Evolutionary conservation across 92 coral and sea anemone genomes (phyloP), one percentile per base, ranked within the genome.

Genomic region (Paragorgia papillata): DNA sequence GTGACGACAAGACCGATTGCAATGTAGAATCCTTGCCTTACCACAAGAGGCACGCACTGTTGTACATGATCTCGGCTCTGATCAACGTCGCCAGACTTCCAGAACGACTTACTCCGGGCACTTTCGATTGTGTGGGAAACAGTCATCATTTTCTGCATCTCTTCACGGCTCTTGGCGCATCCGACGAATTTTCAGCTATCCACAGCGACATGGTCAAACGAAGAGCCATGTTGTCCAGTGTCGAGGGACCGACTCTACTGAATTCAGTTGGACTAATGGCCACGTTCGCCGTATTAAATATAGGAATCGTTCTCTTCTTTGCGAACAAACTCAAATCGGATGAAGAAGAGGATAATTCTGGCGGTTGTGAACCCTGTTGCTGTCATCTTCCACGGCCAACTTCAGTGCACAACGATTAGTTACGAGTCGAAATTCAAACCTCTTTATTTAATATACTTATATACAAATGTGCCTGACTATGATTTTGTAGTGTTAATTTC

Each of bases 81-180:
- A 82, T 93, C n/a, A 95, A 95, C 80, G 97, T 86, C 0, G 62
- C 74, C 50, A 80, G 91, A 24, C 74, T 95, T 24, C 99, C 99
- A 0, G 99, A 95, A 73, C 73, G 97, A 30, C 82, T 91, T 17
- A 85, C 90, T n/a, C 91, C 90, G 10, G 97, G 96, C 10, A 76
- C 81, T 13, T 95, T 95, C 66, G 97, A 95, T 66, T 86, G 87
- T 62, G 57, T 85, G 43, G 97, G 99, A 9, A 92, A 95, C 43
- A 95, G 99, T 55, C 99, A 91, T 64, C 99, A 95, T 80, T 89
- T 95, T 77, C 69, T 95, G 73, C 99, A 95, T 62, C 84, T 95
- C n/a, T 80, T 95, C 7, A 89, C 92, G 21, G 92, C 97, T 2
- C 50, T 91, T 55, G 99, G 97, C 3, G 62, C 95, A 10, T 71